Evolutionary conservation across 2,113 vertebrate species (phyloP).

Genomic region (Protomyctophum bolini): DNA sequence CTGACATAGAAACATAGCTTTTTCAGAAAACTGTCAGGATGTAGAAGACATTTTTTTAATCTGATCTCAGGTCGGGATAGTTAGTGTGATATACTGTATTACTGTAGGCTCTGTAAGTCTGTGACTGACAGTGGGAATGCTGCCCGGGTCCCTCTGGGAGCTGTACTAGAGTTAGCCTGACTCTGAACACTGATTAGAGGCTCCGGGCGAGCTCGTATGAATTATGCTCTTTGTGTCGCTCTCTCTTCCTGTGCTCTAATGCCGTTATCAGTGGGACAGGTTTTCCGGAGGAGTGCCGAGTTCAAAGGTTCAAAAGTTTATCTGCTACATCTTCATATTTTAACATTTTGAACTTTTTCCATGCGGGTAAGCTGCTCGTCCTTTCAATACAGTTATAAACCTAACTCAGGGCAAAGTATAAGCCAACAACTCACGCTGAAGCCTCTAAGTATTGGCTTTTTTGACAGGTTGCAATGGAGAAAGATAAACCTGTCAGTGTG

Average conservation of each 20-base stretch:
- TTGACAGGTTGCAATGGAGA: conserved; percentile 60
- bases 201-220: conserved; percentile 63
- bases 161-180: conserved; percentile 48
- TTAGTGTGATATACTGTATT: conserved; percentile 29
- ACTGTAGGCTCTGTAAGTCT: conserved; percentile 33
- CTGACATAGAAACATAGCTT: too few relatives aligned
- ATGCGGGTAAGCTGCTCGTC: not conserved
- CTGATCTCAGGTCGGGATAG: too few relatives aligned
- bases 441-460: conserved; percentile 52
- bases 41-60: too few relatives aligned
- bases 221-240: conserved; percentile 72
- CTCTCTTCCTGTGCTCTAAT: conserved; percentile 40
- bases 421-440: conserved; percentile 46
- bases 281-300: conserved; percentile 26
- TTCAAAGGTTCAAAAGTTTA: conserved; percentile 64
- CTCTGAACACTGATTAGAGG: conserved; percentile 70
- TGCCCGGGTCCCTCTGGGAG: conserved; percentile 56
- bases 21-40: too few relatives aligned
- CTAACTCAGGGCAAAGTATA: conserved; percentile 24
- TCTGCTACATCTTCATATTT: not conserved
- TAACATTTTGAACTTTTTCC: conserved; percentile 22
- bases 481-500: conserved; percentile 69
- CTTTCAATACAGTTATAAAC: conserved; percentile 51
- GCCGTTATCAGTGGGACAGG: conserved; percentile 26
- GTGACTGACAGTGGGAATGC: conserved; percentile 54